Evolutionary conservation across 37 sponge, comb jelly and placozoan genomes (phyloP).

Genomic region (Agelas oroides): DNA sequence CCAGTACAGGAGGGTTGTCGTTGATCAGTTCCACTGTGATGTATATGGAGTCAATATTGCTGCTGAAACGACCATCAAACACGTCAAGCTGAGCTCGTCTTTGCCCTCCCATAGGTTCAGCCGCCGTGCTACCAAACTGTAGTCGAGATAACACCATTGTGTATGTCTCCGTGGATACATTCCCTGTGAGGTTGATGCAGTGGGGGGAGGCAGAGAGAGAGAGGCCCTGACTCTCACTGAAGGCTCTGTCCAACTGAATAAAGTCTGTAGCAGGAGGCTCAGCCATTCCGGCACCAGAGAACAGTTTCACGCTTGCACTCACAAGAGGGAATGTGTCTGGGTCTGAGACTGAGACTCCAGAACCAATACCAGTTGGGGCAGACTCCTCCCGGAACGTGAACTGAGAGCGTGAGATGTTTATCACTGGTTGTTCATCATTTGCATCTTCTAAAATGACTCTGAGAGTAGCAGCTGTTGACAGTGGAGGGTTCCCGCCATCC

Average conservation of each 20-base stretch:
- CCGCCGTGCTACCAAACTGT: constrained; percentile 45
- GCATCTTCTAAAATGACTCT: constrained; percentile 24
- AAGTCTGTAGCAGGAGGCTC: constrained; percentile 32
- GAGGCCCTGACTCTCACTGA: constrained; percentile 29
- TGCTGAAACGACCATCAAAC: constrained; percentile 45
- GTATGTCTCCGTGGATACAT: constrained; percentile 1
- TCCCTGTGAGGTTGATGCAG: constrained; percentile 10
- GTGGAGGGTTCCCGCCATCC: constrained; percentile 61
- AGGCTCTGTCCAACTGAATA: constrained; percentile 25
- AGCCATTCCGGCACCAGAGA: constrained; percentile 8
- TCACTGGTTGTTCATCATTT: constrained; percentile 40
- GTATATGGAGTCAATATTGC: constrained; percentile 12
- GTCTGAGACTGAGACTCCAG: constrained; percentile 43
- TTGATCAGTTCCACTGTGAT: constrained; percentile 24
- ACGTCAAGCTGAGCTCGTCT: constrained; percentile 26
- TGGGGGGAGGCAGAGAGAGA: constrained; percentile 16
- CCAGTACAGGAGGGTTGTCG: constrained; percentile 29
- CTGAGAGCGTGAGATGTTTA: background rate
- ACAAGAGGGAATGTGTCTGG: constrained; percentile 43
- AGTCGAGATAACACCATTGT: constrained; percentile 17
- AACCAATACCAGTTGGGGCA: constrained; percentile 28
- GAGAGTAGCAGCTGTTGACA: constrained; percentile 26
- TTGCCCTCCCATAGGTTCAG: constrained; percentile 33
- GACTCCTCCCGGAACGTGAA: constrained; percentile 61
- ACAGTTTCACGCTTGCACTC: constrained; percentile 32